A percentile compares a stretch with the other conserved stretches of the same genome.
phyloP scores from a whole-genome alignment of 2,113 vertebrate species.

The Camelus dromedarius region DNA sequence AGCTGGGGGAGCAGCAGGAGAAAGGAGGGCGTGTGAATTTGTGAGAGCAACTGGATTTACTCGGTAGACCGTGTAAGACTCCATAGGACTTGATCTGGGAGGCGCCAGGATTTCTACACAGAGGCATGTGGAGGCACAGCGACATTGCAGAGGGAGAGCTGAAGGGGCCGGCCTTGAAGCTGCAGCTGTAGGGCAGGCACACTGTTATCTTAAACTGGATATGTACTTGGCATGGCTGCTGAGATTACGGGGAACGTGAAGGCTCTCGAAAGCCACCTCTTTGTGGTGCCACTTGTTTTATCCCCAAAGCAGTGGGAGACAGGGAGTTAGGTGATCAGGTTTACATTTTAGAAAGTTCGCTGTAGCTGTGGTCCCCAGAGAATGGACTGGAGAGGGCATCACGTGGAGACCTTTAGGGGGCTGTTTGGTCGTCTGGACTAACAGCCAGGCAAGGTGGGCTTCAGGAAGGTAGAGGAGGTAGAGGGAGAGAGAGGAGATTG shows the following conservation, averaged over 20 bases:
- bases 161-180: background rate
- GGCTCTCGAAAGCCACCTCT: background rate
- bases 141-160: background rate
- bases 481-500: background rate
- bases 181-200: background rate
- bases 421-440: background rate
- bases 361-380: background rate
- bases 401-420: background rate
- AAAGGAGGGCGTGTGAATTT: no score
- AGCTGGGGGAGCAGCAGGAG: background rate
- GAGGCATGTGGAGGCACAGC: background rate
- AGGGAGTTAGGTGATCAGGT: background rate
- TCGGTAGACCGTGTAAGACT: rapidly evolving
- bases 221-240: background rate
- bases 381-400: background rate
- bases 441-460: background rate
- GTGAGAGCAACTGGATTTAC: background rate
- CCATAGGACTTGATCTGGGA: no score
- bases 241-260: background rate
- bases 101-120: background rate
- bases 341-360: background rate
- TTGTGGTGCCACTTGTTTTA: background rate
- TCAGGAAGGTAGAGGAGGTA: background rate
- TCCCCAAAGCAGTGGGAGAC: background rate
- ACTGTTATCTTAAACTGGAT: no score